A percentile compares a stretch with the other conserved stretches of the same genome.
Evolutionary conservation across 2,797 vertebrate species (phyloP).

Genomic region (Pelobates cultripes): DNA sequence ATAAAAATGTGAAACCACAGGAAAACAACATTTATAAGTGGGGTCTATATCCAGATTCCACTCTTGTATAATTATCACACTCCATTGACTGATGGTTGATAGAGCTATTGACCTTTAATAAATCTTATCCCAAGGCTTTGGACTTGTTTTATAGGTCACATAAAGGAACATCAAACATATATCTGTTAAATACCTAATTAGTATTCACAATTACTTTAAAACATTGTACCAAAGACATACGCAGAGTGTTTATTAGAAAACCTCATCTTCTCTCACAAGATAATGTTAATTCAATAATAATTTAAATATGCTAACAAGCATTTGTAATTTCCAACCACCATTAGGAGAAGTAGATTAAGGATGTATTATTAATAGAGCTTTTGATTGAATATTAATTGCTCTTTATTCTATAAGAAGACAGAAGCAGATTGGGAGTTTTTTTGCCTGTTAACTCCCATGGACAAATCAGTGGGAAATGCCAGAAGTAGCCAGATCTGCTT

Average conservation of each 20-base stretch:
- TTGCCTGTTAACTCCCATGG: background rate
- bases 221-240: conserved; percentile 13
- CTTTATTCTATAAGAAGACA: conserved; percentile 2
- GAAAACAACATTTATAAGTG: too few species aligned
- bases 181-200: conserved; percentile 35
- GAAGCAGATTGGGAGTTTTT: background rate
- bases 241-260: conserved; percentile 7
- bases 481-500: background rate
- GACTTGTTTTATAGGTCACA: conserved; percentile 20
- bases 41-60: too few species aligned
- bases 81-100: background rate
- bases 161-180: conserved; percentile 29
- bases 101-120: background rate
- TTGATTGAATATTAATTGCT: conserved; percentile 14
- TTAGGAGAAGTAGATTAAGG: background rate
- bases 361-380: conserved; percentile 4
- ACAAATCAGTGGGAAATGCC: background rate
- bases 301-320: conserved; percentile 8
- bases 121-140: background rate
- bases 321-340: background rate
- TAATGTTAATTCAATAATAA: background rate
- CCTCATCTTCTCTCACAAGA: conserved; percentile 7
- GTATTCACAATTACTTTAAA: conserved; percentile 17
- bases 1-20: too few species aligned
- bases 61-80: too few species aligned